Conservation (phyloP, 2,888 invertebrate species). For the Myopa tessellatipennis region DNA sequence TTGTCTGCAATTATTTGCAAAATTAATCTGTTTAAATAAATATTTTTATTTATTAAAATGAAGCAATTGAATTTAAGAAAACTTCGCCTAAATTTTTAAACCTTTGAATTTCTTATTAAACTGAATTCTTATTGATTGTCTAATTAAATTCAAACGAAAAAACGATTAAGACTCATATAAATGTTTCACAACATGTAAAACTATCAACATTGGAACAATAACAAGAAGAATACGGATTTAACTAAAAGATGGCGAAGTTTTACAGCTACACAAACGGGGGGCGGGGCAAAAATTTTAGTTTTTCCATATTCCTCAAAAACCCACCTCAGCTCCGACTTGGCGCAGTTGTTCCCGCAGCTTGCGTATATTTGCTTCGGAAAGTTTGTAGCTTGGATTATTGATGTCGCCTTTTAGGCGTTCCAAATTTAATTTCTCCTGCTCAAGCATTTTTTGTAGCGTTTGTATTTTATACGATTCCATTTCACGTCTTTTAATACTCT, state of each 20-base stretch:
- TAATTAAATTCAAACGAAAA: too few relatives aligned
- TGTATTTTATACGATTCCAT: slow-evolving; percentile 85
- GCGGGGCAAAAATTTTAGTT: not conserved
- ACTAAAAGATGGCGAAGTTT: not conserved
- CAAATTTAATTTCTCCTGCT: slow-evolving; percentile 85
- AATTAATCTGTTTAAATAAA: slow-evolving; percentile 6
- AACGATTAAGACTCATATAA: not conserved
- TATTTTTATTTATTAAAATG: not conserved
- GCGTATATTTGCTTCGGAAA: slow-evolving; percentile 66
- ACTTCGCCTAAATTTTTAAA: too few relatives aligned
- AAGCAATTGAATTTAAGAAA: not conserved
- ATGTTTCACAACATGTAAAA: not conserved
- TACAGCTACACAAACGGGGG: not conserved
- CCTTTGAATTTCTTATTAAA: too few relatives aligned
- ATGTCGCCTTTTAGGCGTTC: slow-evolving; percentile 75
- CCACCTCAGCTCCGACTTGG: slow-evolving; percentile 68
- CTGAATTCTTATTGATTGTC: too few relatives aligned
- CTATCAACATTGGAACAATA: not conserved
- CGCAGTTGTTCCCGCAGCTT: slow-evolving; percentile 67
- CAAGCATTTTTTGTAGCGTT: slow-evolving; percentile 90
- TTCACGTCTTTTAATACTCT: slow-evolving; percentile 88
- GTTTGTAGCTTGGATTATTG: slow-evolving; percentile 64
- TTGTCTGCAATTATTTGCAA: too few relatives aligned
- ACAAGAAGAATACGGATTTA: not conserved
- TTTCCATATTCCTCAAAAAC: slow-evolving; percentile 40